Percentiles rank a stretch among this genome's conserved stretches.
phyloP scores from a whole-genome alignment of 2,888 invertebrate genomes.

The Mimumesa dahlbomi region DNA sequence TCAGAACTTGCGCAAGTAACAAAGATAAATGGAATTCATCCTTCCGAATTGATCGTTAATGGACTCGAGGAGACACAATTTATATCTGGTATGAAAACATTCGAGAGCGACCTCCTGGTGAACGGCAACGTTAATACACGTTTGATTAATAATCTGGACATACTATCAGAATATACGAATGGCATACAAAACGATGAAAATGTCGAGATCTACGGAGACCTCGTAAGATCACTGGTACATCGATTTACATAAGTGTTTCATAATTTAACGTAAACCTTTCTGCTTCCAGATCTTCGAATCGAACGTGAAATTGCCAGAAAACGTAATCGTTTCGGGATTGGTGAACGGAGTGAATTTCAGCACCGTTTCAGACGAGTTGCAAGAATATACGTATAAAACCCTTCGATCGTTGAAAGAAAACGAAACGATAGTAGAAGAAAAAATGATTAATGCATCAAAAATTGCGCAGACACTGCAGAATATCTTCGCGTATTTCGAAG shows the following conservation, averaged over 20 bases:
- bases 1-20: constrained; percentile 53
- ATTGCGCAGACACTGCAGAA: constrained; percentile 37
- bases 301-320: constrained; percentile 37
- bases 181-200: constrained; percentile 61
- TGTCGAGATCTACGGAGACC: constrained; percentile 66
- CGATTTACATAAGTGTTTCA: too few relatives aligned
- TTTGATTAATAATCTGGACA: constrained; percentile 56
- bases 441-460: constrained; percentile 24
- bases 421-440: constrained; percentile 44
- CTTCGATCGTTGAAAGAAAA: constrained; percentile 18
- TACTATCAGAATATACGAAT: constrained; percentile 49
- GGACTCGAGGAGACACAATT: constrained; percentile 47
- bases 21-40: constrained; percentile 63
- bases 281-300: constrained; percentile 61
- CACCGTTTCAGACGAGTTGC: constrained; percentile 13
- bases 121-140: constrained; percentile 50
- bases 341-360: constrained; percentile 57
- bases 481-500: constrained; percentile 67
- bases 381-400: not conserved
- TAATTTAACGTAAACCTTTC: too few relatives aligned
- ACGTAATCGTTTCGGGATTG: constrained; percentile 40
- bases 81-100: constrained; percentile 56
- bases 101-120: constrained; percentile 56
- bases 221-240: constrained; percentile 53
- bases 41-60: constrained; percentile 62